Base-by-base conservation (phyloP, 2,888 invertebrate species). In the Pimpla rufipes region DNA sequence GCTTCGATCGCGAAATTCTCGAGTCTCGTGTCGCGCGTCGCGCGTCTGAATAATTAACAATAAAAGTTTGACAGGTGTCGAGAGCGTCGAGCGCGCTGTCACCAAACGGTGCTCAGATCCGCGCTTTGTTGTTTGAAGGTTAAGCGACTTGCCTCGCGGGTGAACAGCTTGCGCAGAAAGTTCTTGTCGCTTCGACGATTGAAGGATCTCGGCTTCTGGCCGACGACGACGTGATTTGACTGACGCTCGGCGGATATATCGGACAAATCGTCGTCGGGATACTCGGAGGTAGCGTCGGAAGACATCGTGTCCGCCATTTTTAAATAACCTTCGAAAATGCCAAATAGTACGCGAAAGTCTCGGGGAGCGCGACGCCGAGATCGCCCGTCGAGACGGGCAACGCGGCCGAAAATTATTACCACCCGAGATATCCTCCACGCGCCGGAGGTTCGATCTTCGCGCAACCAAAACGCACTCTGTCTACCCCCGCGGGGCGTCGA, bases 71-170 rank as follows among this genome's bases (percentile, higher is more conserved):
- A 89, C 87, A 87, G 86, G 66, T 85, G 83, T 73, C 73, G 64
- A 64, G 64, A 64, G 68, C 68, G 81, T 57, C 85, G 45, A 13
- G 7, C n/a, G 13, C 18, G 40, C 66, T 87, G 88, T 88, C 88
- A 90, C 84, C 84, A 74, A 68, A 79, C 2, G 5, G 29, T 5
- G 79, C 79, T 79, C 23, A 80, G 86, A 85, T 84, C 71, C 66
- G 81, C 71, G 83, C 71, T 83, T 85, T 79, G 75, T 84, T 79
- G 80, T 81, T 88, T 87, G 73, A 87, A 88, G 88, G 87, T 89
- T 88, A 88, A 88, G 85, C 85, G 35, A 62, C 94, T 94, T 92
- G 95, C 95, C 94, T 95, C 95, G 91, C 95, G 94, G 90, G 95
- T 95, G 89, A 95, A 94, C 89, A 95, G 93, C 93, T 95, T 95